phyloP scores from a whole-genome alignment of 2,797 vertebrate genomes.

The Phoxinus dragarum region DNA sequence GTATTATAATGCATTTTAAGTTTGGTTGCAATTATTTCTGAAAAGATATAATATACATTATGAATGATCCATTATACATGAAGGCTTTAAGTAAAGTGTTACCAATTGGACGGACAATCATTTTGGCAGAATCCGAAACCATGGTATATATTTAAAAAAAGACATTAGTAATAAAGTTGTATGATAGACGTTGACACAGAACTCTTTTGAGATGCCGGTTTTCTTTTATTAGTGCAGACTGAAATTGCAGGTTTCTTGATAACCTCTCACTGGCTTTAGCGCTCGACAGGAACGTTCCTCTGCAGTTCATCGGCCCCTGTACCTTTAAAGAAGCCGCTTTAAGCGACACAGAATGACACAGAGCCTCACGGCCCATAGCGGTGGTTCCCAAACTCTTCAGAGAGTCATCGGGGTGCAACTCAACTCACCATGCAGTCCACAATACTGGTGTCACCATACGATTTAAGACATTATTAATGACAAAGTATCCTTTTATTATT shows the following conservation, averaged over 20 bases:
- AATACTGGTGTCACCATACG: no score
- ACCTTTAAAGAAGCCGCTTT: neutral
- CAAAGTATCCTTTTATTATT: no score
- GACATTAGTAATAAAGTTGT: neutral
- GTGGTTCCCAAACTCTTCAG: no score
- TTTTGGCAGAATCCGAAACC: neutral
- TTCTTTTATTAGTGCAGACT: neutral
- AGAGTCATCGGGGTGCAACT: no score
- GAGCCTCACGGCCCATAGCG: neutral
- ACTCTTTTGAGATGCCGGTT: neutral
- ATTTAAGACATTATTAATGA: no score
- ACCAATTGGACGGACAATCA: no score
- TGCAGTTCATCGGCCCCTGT: neutral
- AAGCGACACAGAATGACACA: neutral
- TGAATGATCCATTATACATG: no score
- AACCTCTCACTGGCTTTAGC: neutral
- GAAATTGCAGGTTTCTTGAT: neutral
- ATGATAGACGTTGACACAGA: neutral
- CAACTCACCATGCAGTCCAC: no score
- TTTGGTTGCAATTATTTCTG: neutral
- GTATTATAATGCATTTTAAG: neutral
- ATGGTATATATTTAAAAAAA: neutral
- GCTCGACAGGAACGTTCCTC: neutral
- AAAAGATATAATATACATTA: neutral
- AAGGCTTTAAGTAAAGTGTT: no score